Conservation (phyloP, 1,140 invertebrate species). For the Drosophila elegans region DNA sequence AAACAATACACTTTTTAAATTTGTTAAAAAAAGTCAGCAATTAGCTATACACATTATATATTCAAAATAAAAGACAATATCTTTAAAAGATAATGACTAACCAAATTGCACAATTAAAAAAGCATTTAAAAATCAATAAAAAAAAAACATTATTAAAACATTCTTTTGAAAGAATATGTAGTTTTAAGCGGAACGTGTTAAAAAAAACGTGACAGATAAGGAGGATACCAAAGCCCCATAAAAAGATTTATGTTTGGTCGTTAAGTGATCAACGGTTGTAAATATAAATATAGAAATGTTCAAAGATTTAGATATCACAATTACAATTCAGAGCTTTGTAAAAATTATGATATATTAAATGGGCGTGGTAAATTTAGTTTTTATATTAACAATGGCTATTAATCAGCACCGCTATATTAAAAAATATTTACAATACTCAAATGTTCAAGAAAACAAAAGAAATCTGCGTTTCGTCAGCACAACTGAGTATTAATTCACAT, state of each 20-base stretch:
- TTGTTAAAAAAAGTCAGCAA: not conserved
- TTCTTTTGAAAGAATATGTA: not conserved
- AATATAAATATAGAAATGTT: conserved; percentile 18
- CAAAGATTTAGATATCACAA: conserved; percentile 8
- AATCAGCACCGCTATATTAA: not conserved
- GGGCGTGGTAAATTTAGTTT: not conserved
- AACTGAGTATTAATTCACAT: conserved; percentile 6
- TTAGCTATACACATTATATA: too few relatives aligned
- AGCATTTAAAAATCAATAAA: not conserved
- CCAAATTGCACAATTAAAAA: not conserved
- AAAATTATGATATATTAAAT: conserved; percentile 17
- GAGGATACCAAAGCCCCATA: conserved; percentile 10
- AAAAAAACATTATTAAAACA: conserved; percentile 2
- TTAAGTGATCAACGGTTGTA: conserved; percentile 35
- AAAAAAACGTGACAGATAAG: conserved; percentile 18
- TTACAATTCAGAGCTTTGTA: conserved; percentile 24
- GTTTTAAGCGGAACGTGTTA: conserved; percentile 7
- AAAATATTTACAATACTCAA: not conserved
- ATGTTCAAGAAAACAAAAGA: not conserved
- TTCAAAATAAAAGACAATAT: not conserved
- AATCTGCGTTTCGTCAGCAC: not conserved
- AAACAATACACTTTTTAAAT: not conserved
- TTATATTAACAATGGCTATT: conserved; percentile 1
- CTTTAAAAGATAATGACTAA: not conserved
- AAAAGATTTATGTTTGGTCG: conserved; percentile 18